Conservation (phyloP, 2,888 invertebrate species). For the Deilephila porcellus region DNA sequence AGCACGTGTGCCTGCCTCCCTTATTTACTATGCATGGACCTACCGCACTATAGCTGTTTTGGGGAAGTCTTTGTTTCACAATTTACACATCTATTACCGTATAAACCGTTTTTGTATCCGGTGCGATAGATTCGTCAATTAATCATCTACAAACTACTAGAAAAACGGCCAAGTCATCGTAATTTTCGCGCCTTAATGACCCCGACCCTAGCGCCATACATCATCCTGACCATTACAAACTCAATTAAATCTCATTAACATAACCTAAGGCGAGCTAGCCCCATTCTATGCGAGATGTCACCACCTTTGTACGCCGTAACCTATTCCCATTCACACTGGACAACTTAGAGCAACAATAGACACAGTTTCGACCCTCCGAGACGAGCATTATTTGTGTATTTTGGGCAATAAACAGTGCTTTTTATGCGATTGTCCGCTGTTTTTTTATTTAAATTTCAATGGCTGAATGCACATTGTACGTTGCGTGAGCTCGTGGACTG, state of each 20-base stretch:
- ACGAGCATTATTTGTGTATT: slow-evolving; percentile 82
- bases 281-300: slow-evolving; percentile 78
- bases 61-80: slow-evolving; percentile 42
- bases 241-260: slow-evolving; percentile 84
- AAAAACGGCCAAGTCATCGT: slow-evolving; percentile 61
- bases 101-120: slow-evolving; percentile 49
- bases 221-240: slow-evolving; percentile 81
- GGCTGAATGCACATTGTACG: slow-evolving; percentile 82
- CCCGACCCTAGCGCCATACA: slow-evolving; percentile 61
- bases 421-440: slow-evolving; percentile 80
- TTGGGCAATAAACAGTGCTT: slow-evolving; percentile 84
- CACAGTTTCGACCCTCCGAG: slow-evolving; percentile 79
- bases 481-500: slow-evolving; percentile 82
- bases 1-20: slow-evolving; percentile 58
- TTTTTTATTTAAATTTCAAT: slow-evolving; percentile 79
- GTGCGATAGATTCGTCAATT: neutral
- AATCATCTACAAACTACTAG: slow-evolving; percentile 1
- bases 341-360: slow-evolving; percentile 79
- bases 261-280: slow-evolving; percentile 68
- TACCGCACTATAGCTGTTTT: slow-evolving; percentile 59
- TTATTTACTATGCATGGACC: slow-evolving; percentile 60
- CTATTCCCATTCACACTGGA: slow-evolving; percentile 73
- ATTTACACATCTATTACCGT: slow-evolving; percentile 42
- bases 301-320: slow-evolving; percentile 82
- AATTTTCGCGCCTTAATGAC: slow-evolving; percentile 71